Evolutionary conservation across 2,797 vertebrate genomes (phyloP).

Genomic region (Semotilus atromaculatus): DNA sequence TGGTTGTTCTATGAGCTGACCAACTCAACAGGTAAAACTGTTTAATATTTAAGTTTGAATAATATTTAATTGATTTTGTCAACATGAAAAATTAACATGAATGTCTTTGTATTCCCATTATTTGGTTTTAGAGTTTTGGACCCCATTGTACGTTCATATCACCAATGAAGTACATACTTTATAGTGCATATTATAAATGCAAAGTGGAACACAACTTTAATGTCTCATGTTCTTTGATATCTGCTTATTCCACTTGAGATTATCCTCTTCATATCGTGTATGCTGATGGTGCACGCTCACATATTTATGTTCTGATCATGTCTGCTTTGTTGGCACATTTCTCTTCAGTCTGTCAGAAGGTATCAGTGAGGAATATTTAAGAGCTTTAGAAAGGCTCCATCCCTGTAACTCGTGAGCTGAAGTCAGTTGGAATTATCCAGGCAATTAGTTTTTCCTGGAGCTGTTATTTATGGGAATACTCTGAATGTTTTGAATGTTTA

Average conservation of each 20-base stretch:
- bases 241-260: conserved; percentile 7
- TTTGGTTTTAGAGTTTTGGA: not conserved
- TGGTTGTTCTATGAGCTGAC: not conserved
- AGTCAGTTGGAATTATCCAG: conserved; percentile 38
- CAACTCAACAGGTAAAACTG: not conserved
- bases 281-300: conserved; percentile 3
- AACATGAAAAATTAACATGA: not conserved
- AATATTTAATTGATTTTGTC: not conserved
- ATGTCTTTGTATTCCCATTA: not conserved
- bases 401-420: not conserved
- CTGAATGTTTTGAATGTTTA: conserved; percentile 32
- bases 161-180: not conserved
- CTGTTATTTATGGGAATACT: conserved; percentile 41
- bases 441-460: conserved; percentile 38
- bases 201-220: not conserved
- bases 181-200: not conserved
- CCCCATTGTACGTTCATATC: not conserved
- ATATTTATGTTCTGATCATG: not conserved
- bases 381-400: conserved; percentile 11
- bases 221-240: not conserved
- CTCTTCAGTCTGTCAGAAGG: conserved; percentile 21
- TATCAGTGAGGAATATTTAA: conserved; percentile 21
- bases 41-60: not conserved
- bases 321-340: conserved; percentile 3
- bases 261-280: not conserved